Percentiles rank a stretch among this genome's conserved stretches.
Evolutionary conservation across 2,888 invertebrate genomes (phyloP).

Genomic region (Heliconius aoede): DNA sequence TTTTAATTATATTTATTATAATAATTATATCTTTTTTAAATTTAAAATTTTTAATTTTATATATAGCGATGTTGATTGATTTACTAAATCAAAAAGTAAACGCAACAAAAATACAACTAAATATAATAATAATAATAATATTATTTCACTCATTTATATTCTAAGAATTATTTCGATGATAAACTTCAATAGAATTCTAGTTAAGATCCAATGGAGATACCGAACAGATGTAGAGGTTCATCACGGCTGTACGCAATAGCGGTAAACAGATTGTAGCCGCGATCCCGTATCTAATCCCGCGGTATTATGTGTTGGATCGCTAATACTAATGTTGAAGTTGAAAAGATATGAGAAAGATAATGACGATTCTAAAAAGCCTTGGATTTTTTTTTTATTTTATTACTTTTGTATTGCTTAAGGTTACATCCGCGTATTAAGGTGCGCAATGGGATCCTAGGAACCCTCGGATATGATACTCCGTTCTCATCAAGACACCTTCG

Average conservation of each 20-base stretch:
- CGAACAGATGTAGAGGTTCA: constrained; percentile 17
- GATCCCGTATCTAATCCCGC: constrained; percentile 40
- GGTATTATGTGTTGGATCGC: constrained; percentile 29
- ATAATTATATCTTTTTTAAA: too few species aligned
- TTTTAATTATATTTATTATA: too few species aligned
- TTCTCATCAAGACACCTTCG: too few species aligned
- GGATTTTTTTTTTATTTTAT: not conserved
- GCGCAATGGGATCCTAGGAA: not conserved
- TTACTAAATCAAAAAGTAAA: too few species aligned
- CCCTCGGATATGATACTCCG: too few species aligned
- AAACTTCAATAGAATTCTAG: constrained; percentile 13
- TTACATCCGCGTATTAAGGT: too few species aligned
- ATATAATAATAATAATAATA: too few species aligned
- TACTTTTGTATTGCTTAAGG: not conserved
- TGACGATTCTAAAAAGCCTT: not conserved
- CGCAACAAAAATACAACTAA: too few species aligned
- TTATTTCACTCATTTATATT: too few species aligned
- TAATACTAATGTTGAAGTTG: not conserved
- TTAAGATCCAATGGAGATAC: constrained; percentile 13
- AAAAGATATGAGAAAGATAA: not conserved
- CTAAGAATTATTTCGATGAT: not conserved
- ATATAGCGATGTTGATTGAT: too few species aligned
- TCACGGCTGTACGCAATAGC: constrained; percentile 34
- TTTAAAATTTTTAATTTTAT: too few species aligned
- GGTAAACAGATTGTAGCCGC: constrained; percentile 35